phyloP scores from a whole-genome alignment of 2,113 vertebrate genomes.

The Plotosus lineatus region DNA sequence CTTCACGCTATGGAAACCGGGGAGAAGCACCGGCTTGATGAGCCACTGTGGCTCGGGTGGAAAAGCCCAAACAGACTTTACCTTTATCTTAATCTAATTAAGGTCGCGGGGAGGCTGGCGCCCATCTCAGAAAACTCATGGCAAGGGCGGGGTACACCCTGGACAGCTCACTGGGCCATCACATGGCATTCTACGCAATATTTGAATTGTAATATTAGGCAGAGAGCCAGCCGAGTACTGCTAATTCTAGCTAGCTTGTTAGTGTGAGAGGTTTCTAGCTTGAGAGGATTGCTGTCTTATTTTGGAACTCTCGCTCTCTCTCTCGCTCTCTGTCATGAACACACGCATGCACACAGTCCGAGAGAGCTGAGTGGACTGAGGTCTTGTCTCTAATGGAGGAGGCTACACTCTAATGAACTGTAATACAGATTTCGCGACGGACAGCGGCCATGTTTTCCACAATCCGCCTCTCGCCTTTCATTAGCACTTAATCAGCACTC shows the following conservation, averaged over 20 bases:
- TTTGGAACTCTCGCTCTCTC: not conserved
- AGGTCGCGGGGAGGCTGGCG: too few species aligned
- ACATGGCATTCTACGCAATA: too few species aligned
- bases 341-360: not conserved
- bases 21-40: too few species aligned
- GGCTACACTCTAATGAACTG: slow-evolving; percentile 22
- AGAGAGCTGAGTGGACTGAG: not conserved
- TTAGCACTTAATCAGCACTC: slow-evolving; percentile 27
- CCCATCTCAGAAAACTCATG: too few species aligned
- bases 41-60: too few species aligned
- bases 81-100: too few species aligned
- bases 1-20: too few species aligned
- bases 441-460: not conserved
- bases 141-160: too few species aligned
- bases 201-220: too few species aligned
- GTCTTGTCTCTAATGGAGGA: not conserved
- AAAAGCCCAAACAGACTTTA: too few species aligned
- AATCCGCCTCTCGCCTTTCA: slow-evolving; percentile 20
- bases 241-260: not conserved
- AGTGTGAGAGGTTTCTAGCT: not conserved
- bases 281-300: not conserved
- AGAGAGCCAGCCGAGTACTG: too few species aligned
- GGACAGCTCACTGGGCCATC: too few species aligned
- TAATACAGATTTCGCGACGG: not conserved
- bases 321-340: not conserved